Conservation (phyloP, 2,113 vertebrate species). For the Erythrocercus mccallii region DNA sequence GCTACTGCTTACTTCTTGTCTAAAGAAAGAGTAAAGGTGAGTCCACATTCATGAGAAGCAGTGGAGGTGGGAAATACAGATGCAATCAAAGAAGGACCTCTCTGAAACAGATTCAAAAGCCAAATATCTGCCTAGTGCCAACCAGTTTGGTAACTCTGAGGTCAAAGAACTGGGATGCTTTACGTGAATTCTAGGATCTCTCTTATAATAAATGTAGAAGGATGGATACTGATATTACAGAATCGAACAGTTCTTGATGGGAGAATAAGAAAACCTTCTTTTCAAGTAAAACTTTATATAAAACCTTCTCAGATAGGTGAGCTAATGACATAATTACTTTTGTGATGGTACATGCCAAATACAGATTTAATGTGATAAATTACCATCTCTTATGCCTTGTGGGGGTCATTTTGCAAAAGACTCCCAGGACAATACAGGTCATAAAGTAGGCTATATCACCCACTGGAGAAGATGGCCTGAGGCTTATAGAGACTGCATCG, state of each 20-base stretch:
- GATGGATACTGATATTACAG: not conserved
- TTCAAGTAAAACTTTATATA: not conserved
- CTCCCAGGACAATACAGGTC: not conserved
- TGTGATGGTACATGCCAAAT: not conserved
- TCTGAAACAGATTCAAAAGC: not conserved
- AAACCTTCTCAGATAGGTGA: not conserved
- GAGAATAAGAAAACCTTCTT: not conserved
- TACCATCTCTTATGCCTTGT: not conserved
- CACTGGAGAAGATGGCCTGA: not conserved
- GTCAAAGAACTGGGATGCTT: not conserved
- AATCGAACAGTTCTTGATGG: not conserved
- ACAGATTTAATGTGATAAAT: not conserved
- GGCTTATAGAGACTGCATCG: not conserved
- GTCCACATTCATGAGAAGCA: not conserved
- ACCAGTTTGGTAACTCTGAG: not conserved
- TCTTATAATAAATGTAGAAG: not conserved
- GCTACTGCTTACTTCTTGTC: slow-evolving; percentile 95
- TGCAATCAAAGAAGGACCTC: not conserved
- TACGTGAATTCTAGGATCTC: not conserved
- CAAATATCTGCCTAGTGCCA: not conserved
- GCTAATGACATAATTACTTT: not conserved
- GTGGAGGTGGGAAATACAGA: not conserved
- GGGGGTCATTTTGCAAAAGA: not conserved
- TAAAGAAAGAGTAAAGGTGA: slow-evolving; percentile 93
- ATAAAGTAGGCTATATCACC: not conserved